Evolutionary conservation across 2,888 invertebrate species (phyloP).

Genomic region (Agriotes lineatus): DNA sequence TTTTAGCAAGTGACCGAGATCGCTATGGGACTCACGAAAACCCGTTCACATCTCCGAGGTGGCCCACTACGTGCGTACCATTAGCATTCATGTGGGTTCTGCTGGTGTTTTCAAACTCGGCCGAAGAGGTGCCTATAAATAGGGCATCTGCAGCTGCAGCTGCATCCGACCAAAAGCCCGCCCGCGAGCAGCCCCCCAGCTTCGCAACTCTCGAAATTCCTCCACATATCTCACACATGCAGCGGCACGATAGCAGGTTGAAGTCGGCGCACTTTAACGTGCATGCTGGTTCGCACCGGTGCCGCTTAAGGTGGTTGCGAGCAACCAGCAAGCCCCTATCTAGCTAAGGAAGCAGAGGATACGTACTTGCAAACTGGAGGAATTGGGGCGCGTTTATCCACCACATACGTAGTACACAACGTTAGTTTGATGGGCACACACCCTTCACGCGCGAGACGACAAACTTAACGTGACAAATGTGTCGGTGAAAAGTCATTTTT

Average conservation of each 20-base stretch:
- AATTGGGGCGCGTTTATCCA: slow-evolving; percentile 50
- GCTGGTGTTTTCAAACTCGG: neutral
- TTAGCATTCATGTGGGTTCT: neutral
- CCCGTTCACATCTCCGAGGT: too few relatives aligned
- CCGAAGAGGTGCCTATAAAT: neutral
- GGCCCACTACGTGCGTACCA: slow-evolving; percentile 8
- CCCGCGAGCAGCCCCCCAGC: neutral
- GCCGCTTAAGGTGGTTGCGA: too few relatives aligned
- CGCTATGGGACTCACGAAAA: too few relatives aligned
- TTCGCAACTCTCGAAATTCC: slow-evolving; percentile 2
- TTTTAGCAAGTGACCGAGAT: too few relatives aligned
- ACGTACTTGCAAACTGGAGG: slow-evolving; percentile 30
- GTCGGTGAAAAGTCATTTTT: slow-evolving; percentile 34
- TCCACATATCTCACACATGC: neutral
- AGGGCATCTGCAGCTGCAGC: neutral
- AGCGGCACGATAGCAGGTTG: slow-evolving; percentile 23
- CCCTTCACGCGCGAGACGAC: slow-evolving; percentile 48
- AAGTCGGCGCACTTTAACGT: slow-evolving; percentile 28
- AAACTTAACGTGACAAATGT: slow-evolving; percentile 46
- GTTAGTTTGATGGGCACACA: slow-evolving; percentile 49
- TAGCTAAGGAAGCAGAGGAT: neutral
- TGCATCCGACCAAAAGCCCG: neutral
- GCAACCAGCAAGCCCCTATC: too few relatives aligned
- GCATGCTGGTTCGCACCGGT: slow-evolving; percentile 13
- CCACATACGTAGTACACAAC: slow-evolving; percentile 58